Evolutionary conservation across 2,113 vertebrate genomes (phyloP).

Genomic region (Pteronura brasiliensis): DNA sequence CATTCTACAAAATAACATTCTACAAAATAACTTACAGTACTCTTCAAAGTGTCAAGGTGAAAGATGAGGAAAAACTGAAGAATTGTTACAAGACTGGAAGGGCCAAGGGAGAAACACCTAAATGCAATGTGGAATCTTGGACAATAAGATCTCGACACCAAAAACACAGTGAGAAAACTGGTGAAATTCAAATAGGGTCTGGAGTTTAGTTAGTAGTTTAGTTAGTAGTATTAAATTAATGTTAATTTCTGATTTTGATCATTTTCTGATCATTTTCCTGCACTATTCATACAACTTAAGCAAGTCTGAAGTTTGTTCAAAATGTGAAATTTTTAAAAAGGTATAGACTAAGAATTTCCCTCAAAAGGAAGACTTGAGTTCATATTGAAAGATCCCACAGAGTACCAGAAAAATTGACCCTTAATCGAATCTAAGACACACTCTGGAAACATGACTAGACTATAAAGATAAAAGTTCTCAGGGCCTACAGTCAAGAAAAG

Average conservation of each 20-base stretch:
- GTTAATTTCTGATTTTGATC: background rate
- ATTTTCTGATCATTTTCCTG: background rate
- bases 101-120: background rate
- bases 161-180: background rate
- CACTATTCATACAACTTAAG: background rate
- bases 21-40: background rate
- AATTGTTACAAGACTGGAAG: background rate
- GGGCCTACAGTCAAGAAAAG: background rate
- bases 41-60: background rate
- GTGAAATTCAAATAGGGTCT: background rate
- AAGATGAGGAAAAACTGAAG: background rate
- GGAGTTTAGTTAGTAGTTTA: background rate
- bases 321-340: background rate
- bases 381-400: background rate
- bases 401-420: background rate
- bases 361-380: background rate
- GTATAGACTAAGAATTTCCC: background rate
- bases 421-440: background rate
- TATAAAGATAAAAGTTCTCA: background rate
- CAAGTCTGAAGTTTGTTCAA: slow-evolving; percentile 11
- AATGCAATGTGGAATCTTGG: background rate
- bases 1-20: background rate
- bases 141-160: background rate
- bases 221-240: background rate
- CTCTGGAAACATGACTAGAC: background rate